Percentiles rank a stretch among this genome's conserved stretches.
Conservation (phyloP, 2,113 vertebrate species). For the Tyto alba region DNA sequence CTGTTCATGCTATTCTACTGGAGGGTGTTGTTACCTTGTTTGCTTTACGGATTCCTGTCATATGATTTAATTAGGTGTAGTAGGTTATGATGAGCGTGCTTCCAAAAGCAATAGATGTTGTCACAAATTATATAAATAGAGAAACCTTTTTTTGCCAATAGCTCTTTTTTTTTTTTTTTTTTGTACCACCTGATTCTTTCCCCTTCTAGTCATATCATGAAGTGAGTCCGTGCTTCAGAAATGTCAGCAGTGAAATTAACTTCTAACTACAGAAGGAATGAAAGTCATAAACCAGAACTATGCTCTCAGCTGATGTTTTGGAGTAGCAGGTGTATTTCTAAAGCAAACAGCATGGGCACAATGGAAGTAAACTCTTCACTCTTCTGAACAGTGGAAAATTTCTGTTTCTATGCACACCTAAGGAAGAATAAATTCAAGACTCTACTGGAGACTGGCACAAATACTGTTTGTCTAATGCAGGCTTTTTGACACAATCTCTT, state of each 20-base stretch:
- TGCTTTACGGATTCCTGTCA: not conserved
- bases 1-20: not conserved
- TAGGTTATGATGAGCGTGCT: not conserved
- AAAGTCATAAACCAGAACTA: not conserved
- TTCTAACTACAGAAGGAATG: not conserved
- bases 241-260: not conserved
- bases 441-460: not conserved
- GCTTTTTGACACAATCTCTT: not conserved
- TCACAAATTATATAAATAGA: not conserved
- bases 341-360: not conserved
- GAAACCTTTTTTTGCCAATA: not conserved
- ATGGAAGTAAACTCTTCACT: not conserved
- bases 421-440: not conserved
- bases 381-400: not conserved
- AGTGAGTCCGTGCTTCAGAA: not conserved
- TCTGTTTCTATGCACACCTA: not conserved
- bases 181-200: not conserved
- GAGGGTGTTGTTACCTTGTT: not conserved
- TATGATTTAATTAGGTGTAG: not conserved
- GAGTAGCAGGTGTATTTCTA: not conserved
- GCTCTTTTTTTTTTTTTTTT: not conserved
- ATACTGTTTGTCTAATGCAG: not conserved
- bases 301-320: not conserved
- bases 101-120: not conserved
- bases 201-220: not conserved